Percentiles rank a stretch among this genome's conserved stretches.
phyloP scores from a whole-genome alignment of 2,888 invertebrate species.

The Spodoptera littoralis region DNA sequence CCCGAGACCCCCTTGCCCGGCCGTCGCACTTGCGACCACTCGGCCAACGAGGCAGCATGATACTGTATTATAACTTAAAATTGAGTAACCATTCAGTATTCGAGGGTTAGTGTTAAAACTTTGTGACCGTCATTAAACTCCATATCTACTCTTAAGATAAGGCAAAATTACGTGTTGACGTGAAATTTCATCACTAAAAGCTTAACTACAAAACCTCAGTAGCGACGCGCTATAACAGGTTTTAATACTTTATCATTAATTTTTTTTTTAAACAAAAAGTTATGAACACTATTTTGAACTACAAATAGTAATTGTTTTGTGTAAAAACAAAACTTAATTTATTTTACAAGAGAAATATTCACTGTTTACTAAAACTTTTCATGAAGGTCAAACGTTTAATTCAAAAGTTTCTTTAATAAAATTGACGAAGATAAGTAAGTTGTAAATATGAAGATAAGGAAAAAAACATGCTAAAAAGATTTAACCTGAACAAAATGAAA shows the following conservation, averaged over 20 bases:
- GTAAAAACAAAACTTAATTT: no score
- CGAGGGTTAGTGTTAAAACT: constrained; percentile 5
- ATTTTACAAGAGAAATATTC: no score
- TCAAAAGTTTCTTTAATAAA: constrained; percentile 15
- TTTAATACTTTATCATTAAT: constrained; percentile 17
- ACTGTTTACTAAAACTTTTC: constrained; percentile 1
- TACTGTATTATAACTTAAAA: no score
- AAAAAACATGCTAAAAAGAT: constrained; percentile 34
- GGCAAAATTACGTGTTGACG: constrained; percentile 17
- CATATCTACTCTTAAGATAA: constrained; percentile 24
- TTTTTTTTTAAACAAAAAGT: no score
- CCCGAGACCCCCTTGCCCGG: no score
- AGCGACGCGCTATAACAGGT: constrained; percentile 8
- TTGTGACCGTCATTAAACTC: constrained; percentile 27
- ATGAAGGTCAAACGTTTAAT: constrained; percentile 1
- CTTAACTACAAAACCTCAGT: not conserved
- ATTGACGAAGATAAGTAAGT: constrained; percentile 10
- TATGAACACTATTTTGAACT: no score
- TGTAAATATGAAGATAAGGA: no score
- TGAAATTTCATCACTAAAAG: constrained; percentile 9
- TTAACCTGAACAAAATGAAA: constrained; percentile 17
- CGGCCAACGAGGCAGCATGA: no score
- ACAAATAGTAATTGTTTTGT: no score
- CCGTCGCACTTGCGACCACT: no score
- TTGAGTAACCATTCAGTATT: no score